Percentiles rank a stretch among this genome's conserved stretches.
phyloP scores from a whole-genome alignment of 2,797 vertebrate genomes.

The Tolypeutes matacus region DNA sequence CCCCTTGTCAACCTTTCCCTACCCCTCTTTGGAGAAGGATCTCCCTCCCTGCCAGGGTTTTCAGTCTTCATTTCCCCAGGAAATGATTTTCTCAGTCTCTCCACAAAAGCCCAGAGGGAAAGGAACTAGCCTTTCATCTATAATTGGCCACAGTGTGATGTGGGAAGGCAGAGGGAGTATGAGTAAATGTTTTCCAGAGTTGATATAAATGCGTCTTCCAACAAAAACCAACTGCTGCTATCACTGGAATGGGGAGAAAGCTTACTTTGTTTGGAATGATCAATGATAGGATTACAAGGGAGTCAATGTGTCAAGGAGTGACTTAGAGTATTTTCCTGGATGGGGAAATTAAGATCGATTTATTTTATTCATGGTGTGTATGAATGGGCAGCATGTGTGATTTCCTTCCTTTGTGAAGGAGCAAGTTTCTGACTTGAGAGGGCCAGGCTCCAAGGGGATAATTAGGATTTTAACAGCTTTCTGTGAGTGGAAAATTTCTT shows the following conservation, averaged over 20 bases:
- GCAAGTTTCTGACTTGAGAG: conserved; percentile 67
- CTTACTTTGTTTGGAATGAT: conserved; percentile 58
- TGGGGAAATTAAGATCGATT: conserved; percentile 59
- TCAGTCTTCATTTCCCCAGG: conserved; percentile 41
- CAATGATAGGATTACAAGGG: conserved; percentile 60
- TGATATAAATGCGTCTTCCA: conserved; percentile 54
- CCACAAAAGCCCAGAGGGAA: conserved; percentile 57
- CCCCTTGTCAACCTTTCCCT: neutral
- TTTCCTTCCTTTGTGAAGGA: conserved; percentile 54
- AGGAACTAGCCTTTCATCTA: conserved; percentile 47
- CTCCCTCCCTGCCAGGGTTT: conserved; percentile 2
- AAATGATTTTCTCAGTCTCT: conserved; percentile 56
- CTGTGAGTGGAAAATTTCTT: conserved; percentile 53
- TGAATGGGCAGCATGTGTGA: neutral
- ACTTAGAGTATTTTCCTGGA: conserved; percentile 28
- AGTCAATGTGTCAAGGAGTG: conserved; percentile 50
- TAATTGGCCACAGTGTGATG: conserved; percentile 49
- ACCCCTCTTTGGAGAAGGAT: neutral
- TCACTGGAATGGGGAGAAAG: conserved; percentile 32
- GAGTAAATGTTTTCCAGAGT: conserved; percentile 36
- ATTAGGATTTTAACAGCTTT: conserved; percentile 70
- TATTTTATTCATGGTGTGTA: conserved; percentile 9
- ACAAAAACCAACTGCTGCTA: conserved; percentile 50
- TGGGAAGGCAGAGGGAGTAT: neutral
- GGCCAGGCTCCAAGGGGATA: conserved; percentile 53